phyloP scores from a whole-genome alignment of 2,888 invertebrate species.

The Balanococcus diminutus region DNA sequence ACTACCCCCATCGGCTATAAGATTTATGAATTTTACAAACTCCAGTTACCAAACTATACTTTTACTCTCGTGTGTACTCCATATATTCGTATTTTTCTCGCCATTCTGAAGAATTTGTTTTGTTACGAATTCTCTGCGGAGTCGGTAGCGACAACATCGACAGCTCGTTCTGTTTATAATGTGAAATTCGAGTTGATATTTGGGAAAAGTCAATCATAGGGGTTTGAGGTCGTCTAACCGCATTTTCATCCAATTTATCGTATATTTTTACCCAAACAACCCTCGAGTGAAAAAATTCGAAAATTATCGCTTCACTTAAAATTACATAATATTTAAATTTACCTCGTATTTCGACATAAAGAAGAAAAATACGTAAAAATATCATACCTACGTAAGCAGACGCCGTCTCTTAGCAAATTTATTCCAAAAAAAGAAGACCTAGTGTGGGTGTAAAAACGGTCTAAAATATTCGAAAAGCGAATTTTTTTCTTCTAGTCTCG shows the following conservation, averaged over 20 bases:
- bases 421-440: background rate
- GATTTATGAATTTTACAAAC: conserved; percentile 13
- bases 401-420: background rate
- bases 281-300: too few species aligned
- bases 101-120: too few species aligned
- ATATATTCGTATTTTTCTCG: too few species aligned
- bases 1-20: background rate
- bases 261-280: too few species aligned
- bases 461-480: conserved; percentile 11
- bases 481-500: background rate
- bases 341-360: background rate
- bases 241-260: too few species aligned
- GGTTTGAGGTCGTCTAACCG: too few species aligned
- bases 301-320: background rate
- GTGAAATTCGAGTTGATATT: too few species aligned
- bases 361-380: background rate
- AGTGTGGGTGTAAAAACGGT: background rate
- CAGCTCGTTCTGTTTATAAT: too few species aligned
- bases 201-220: too few species aligned
- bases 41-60: too few species aligned
- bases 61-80: background rate
- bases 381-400: background rate
- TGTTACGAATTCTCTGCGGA: background rate
- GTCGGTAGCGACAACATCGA: too few species aligned
- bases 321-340: background rate